Evolutionary conservation across 2,888 invertebrate genomes (phyloP).

Genomic region (Allygus modestus): DNA sequence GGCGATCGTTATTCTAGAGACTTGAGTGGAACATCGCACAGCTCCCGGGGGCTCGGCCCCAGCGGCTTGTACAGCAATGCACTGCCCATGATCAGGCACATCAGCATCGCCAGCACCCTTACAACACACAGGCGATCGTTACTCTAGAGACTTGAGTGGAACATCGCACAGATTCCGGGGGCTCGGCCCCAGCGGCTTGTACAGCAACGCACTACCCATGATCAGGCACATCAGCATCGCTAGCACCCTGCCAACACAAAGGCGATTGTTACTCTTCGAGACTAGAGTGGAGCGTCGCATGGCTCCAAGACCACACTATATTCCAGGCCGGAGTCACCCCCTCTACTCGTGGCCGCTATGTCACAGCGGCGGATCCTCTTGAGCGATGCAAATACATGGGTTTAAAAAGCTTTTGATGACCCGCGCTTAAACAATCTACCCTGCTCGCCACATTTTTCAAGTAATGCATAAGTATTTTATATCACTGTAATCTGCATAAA

Average conservation of each 20-base stretch:
- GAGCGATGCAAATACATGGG: slow-evolving; percentile 85
- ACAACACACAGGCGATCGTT: slow-evolving; percentile 42
- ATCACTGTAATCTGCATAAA: no score
- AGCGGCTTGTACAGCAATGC: slow-evolving; percentile 87
- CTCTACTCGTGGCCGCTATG: slow-evolving; percentile 75
- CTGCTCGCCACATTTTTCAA: no score
- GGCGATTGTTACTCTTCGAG: no score
- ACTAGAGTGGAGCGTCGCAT: slow-evolving; percentile 75
- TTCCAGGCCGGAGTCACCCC: no score
- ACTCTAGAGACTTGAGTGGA: slow-evolving; percentile 77
- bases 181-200: slow-evolving; percentile 81
- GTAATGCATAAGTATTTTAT: no score
- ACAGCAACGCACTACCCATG: slow-evolving; percentile 85
- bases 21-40: slow-evolving; percentile 75
- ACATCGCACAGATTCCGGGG: slow-evolving; percentile 74
- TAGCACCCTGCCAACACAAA: slow-evolving; percentile 78
- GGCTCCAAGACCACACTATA: no score
- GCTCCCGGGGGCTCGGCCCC: slow-evolving; percentile 75
- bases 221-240: slow-evolving; percentile 84
- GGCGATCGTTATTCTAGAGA: slow-evolving; percentile 75
- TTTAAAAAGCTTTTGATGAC: no score
- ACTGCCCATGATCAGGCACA: slow-evolving; percentile 84
- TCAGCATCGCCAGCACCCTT: slow-evolving; percentile 81
- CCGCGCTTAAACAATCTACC: no score
- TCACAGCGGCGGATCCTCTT: slow-evolving; percentile 85